Percentiles rank a stretch among this genome's conserved stretches.
phyloP scores from a whole-genome alignment of 2,113 vertebrate genomes.

The Leptobrachium ailaonicum region DNA sequence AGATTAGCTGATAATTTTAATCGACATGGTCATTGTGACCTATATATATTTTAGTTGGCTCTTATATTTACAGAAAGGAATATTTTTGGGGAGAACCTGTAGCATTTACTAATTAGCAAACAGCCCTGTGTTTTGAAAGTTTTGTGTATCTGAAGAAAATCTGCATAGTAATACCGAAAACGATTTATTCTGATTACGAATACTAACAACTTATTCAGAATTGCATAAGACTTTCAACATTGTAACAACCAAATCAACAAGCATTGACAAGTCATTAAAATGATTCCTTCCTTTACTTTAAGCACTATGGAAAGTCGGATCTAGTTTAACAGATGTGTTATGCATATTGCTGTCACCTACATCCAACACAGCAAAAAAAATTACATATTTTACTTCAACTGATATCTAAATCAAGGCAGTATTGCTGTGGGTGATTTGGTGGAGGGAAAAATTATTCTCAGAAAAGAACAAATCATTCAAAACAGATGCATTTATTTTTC shows the following conservation, averaged over 20 bases:
- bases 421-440: slow-evolving; percentile 6
- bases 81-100: too few species aligned
- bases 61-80: too few species aligned
- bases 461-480: slow-evolving; percentile 20
- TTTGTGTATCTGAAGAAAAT: not conserved
- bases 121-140: too few species aligned
- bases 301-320: not conserved
- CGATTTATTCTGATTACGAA: slow-evolving; percentile 21
- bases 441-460: slow-evolving; percentile 6
- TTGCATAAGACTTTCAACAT: not conserved
- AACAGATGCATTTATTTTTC: not conserved
- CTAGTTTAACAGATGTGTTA: too few species aligned
- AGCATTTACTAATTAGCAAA: too few species aligned
- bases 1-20: too few species aligned
- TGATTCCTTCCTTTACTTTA: slow-evolving; percentile 13
- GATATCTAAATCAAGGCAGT: slow-evolving; percentile 6
- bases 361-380: not conserved
- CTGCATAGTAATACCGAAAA: not conserved
- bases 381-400: slow-evolving; percentile 3
- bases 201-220: slow-evolving; percentile 11
- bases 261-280: slow-evolving; percentile 39
- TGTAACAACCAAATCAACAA: slow-evolving; percentile 26
- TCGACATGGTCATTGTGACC: too few species aligned
- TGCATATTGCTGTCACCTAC: not conserved
- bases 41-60: too few species aligned